phyloP scores from a whole-genome alignment of 2,888 invertebrate species.

The Spodoptera picta region DNA sequence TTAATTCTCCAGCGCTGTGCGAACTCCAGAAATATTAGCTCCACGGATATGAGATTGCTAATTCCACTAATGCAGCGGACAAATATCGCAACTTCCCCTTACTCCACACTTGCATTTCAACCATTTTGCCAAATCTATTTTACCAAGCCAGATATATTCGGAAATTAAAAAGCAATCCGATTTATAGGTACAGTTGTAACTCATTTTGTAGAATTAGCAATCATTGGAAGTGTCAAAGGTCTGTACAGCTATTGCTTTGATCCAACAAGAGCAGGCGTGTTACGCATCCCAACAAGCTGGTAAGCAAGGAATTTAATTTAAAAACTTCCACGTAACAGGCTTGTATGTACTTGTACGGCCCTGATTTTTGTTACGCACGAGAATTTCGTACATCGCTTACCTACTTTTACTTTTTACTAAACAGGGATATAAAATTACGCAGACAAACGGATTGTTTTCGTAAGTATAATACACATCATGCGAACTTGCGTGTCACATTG shows the following conservation, averaged over 20 bases:
- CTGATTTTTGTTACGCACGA: constrained; percentile 42
- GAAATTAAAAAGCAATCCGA: constrained; percentile 45
- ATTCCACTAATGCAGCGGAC: constrained; percentile 87
- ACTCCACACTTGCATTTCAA: constrained; percentile 71
- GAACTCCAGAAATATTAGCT: constrained; percentile 85
- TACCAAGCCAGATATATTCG: constrained; percentile 46
- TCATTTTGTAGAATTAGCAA: constrained; percentile 6
- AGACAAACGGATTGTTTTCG: constrained; percentile 33
- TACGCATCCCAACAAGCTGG: constrained; percentile 22
- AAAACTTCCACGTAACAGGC: constrained; percentile 37
- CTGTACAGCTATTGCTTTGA: constrained; percentile 49
- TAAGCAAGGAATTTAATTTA: constrained; percentile 51
- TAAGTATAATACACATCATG: constrained; percentile 57
- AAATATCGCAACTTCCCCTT: constrained; percentile 79
- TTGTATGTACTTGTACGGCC: constrained; percentile 12
- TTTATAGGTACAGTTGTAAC: constrained; percentile 23
- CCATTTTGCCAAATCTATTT: constrained; percentile 65
- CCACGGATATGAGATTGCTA: constrained; percentile 85
- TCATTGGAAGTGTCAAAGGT: constrained; percentile 4
- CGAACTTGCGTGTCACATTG: constrained; percentile 61
- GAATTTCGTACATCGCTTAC: constrained; percentile 30
- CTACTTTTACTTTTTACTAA: constrained; percentile 20
- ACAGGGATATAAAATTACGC: constrained; percentile 41
- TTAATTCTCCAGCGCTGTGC: constrained; percentile 81
- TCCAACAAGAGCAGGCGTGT: constrained; percentile 11